Evolutionary conservation across 2,888 invertebrate genomes (phyloP), one percentile per base, ranked within the genome.

Genomic region (Leucophora obtusa): DNA sequence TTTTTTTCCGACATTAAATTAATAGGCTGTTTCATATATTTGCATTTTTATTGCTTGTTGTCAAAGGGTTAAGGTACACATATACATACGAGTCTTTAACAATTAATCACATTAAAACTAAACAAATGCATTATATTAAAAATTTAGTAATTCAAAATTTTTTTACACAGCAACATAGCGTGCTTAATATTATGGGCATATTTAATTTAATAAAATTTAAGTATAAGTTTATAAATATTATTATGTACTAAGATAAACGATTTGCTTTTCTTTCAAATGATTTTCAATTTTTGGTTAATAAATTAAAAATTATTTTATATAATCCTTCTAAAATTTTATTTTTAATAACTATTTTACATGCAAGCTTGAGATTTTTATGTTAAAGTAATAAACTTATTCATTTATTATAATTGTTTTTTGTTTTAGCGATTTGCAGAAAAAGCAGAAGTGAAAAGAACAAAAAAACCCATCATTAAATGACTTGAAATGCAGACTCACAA

Each of bases 51-150:
- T n/a, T n/a, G n/a, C n/a, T n/a, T n/a, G n/a, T n/a, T n/a, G n/a
- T n/a, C n/a, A n/a, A n/a, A n/a, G 2, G 24, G 24, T 5, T 3
- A 24, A 2, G 5, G 2, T 24, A 24, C 2, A 3, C 24, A 5
- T 3, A 1, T 14, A 43, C 43, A 1, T 47, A 14, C 6, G 5
- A 47, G 43, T 47, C n/a, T n/a, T n/a, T n/a, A 6, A 35, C 54
- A 66, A 73, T 81, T 58, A 81, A 70, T 81, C 51, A 81, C 74
- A 81, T 81, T 66, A 76, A 50, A 77, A 60, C 60, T 43, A 10
- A 58, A 53, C n/a, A 65, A 72, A 43, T 56, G 43, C 18, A 18
- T 21, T 33, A 43, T 33, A 7, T 15, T 33, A 11, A 35, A 14
- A 14, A 18, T 28, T 38, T 18, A 53, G 11, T 9, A 18, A 47